These are phyloP conservation scores for Trichopoda pennipes DNA, from an alignment of 2,888 invertebrate genomes.

Conservation along the genomic window DNA sequence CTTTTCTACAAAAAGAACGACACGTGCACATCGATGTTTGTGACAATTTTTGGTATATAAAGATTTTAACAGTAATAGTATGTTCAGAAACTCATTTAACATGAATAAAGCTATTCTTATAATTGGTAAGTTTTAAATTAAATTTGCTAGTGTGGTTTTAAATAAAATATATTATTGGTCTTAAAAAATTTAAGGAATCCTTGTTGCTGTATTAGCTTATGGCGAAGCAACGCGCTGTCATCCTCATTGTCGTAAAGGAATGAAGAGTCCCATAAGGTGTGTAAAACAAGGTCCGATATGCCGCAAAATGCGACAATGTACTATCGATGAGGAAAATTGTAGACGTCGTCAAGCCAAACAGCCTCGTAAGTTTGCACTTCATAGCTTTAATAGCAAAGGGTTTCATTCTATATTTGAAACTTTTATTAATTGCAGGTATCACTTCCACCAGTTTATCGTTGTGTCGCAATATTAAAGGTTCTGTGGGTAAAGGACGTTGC, in stretches of 20 bases:
- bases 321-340: conserved; percentile 53
- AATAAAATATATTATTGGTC: too few species aligned
- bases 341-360: conserved; percentile 11
- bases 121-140: too few species aligned
- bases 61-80: too few species aligned
- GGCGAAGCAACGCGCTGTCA: conserved; percentile 24
- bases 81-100: too few species aligned
- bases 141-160: too few species aligned
- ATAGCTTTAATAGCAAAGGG: not conserved
- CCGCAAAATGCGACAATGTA: conserved; percentile 37
- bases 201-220: conserved; percentile 1
- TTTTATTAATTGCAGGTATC: too few species aligned
- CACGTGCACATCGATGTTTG: not conserved
- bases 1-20: not conserved
- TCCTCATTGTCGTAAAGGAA: not conserved
- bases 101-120: too few species aligned
- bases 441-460: too few species aligned
- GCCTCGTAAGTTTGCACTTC: conserved; percentile 34
- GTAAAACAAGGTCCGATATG: conserved; percentile 17
- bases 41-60: not conserved
- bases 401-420: too few species aligned
- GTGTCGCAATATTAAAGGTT: not conserved
- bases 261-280: conserved; percentile 33
- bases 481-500: conserved; percentile 42
- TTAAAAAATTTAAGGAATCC: too few species aligned